Evolutionary conservation across 2,113 vertebrate species (phyloP).

Genomic region (Peromyscus maniculatus): DNA sequence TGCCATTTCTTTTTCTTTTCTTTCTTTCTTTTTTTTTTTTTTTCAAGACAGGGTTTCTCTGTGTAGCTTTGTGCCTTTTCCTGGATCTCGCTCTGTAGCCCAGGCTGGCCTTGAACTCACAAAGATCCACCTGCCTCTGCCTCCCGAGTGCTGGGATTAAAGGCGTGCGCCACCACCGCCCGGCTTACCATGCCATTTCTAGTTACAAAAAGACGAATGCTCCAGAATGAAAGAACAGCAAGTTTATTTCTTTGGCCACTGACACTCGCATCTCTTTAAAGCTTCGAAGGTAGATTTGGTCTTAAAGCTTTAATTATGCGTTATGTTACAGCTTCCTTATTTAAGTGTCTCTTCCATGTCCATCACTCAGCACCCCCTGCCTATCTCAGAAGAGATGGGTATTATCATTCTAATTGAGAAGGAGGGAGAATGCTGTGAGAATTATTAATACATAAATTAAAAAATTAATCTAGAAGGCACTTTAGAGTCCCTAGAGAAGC

Average conservation of each 20-base stretch:
- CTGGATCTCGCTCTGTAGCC: too few relatives aligned
- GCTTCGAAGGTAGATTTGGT: background rate
- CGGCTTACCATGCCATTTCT: background rate
- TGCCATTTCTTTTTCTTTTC: background rate
- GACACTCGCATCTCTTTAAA: constrained; percentile 55
- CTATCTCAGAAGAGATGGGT: constrained; percentile 76
- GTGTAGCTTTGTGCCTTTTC: too few relatives aligned
- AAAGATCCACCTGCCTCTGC: too few relatives aligned
- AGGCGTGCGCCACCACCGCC: too few relatives aligned
- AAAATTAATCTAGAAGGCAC: constrained; percentile 81
- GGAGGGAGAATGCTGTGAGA: constrained; percentile 78
- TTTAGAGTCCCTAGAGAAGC: constrained; percentile 71
- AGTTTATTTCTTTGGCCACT: constrained; percentile 18
- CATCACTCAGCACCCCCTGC: constrained; percentile 77
- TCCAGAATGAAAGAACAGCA: background rate
- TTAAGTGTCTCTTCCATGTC: constrained; percentile 78
- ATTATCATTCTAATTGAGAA: constrained; percentile 76
- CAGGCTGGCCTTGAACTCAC: too few relatives aligned
- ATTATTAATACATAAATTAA: constrained; percentile 84
- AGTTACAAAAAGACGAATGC: background rate
- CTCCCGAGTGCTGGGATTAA: too few relatives aligned
- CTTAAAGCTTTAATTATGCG: constrained; percentile 80
- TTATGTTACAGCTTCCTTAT: constrained; percentile 78
- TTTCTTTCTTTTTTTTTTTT: too few relatives aligned
- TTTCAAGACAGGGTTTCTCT: too few relatives aligned